These are phyloP conservation scores for Crotophaga sulcirostris DNA, from an alignment of 2,113 vertebrate species.

Conservation along the genomic window DNA sequence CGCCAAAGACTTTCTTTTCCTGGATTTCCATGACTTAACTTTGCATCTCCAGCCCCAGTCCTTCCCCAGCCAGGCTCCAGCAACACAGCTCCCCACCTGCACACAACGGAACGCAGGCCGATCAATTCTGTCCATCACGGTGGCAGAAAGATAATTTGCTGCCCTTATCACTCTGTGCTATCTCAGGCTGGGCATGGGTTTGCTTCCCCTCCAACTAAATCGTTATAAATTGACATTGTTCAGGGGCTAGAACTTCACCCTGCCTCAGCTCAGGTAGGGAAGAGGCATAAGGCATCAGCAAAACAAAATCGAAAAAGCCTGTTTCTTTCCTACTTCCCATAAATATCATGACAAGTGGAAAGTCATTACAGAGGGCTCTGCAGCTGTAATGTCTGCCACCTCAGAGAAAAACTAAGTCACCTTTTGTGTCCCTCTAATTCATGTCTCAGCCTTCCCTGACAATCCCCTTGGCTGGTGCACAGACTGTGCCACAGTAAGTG, in stretches of 20 bases:
- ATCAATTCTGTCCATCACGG: background rate
- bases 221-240: background rate
- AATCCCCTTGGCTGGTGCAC: background rate
- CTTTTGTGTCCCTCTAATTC: background rate
- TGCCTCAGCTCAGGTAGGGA: background rate
- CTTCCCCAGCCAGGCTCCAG: background rate
- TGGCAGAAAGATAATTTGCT: slow-evolving; percentile 32
- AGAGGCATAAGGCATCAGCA: background rate
- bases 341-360: background rate
- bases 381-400: background rate
- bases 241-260: background rate
- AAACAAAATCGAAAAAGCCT: background rate
- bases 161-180: slow-evolving; percentile 1
- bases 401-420: background rate
- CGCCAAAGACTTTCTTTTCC: background rate
- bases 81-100: background rate
- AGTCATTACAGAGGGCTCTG: background rate
- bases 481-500: background rate
- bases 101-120: background rate
- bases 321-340: background rate
- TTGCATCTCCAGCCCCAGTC: background rate
- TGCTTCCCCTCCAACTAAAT: slow-evolving; percentile 17
- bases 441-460: background rate
- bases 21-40: background rate
- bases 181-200: background rate